phyloP scores from a whole-genome alignment of 2,888 invertebrate species.

The Cinara cedri region DNA sequence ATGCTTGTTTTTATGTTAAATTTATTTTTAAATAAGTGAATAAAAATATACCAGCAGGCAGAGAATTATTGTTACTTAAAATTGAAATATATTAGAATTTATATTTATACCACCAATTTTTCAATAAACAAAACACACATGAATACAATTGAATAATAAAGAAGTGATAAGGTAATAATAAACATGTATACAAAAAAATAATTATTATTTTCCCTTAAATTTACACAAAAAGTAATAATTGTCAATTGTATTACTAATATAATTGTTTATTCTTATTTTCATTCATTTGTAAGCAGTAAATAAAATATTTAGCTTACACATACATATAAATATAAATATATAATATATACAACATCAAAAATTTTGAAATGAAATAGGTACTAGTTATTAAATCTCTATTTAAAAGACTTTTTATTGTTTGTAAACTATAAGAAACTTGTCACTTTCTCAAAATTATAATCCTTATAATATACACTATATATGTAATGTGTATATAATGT shows the following conservation, averaged over 20 bases:
- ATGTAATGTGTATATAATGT: background rate
- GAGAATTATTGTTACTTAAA: too few relatives aligned
- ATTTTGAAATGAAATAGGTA: background rate
- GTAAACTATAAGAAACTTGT: too few relatives aligned
- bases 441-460: background rate
- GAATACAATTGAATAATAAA: background rate
- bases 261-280: background rate
- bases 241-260: too few relatives aligned
- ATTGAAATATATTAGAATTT: too few relatives aligned
- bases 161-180: background rate
- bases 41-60: too few relatives aligned
- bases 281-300: background rate
- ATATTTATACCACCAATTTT: conserved; percentile 5
- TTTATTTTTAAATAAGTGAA: too few relatives aligned
- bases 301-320: background rate
- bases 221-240: background rate
- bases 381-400: too few relatives aligned
- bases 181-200: background rate
- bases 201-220: background rate
- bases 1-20: too few relatives aligned
- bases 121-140: background rate
- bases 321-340: conserved; percentile 17
- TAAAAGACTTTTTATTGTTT: too few relatives aligned
- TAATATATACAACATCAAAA: conserved; percentile 22
- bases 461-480: background rate